Base-by-base conservation (phyloP, 37 sponge, comb jelly and placozoan species). In the Corticium candelabrum region DNA sequence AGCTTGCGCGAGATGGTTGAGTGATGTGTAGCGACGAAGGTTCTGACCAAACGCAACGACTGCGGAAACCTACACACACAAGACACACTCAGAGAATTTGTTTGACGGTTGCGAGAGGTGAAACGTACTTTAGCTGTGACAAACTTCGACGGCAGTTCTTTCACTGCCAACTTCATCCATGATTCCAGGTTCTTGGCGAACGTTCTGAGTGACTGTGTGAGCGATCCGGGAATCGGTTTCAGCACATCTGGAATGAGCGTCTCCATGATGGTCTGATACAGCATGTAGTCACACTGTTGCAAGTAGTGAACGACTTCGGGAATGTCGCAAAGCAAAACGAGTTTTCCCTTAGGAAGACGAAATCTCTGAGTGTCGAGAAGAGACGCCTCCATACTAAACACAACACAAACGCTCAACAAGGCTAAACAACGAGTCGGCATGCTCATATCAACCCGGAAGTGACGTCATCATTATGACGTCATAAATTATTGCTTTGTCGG, bases 1-100 rank as follows among this genome's bases (percentile, higher is more conserved):
- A 7, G 99, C 99, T 43, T 98, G 99, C 36, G 99, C 99, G 50
- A 98, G 85, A 40, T 98, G 99, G 80, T 98, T 98, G 35, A 98
- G 84, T 21, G 99, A 98, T 5, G 99, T 98, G 83, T 98, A 98
- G 40, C 99, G 89, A 41, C 99, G 90, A 40, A 98, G 86, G 30
- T 92, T 94, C 78, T 98, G 99, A 34, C 95, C 91, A 81, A 98
- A 94, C 0, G 99, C 96, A 67, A 89, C 87, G 37, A 94, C 92
- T 33, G 99, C 77, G 21, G 84, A 85, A 36, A 93, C 82, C 91
- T 89, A 83, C 0, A 67, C 1, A 78, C 38, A 36, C 29, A 76
- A 57, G 0, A 30, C 5, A 7, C 73, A 5, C 5, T 11, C 5
- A 5, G 15, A 77, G 57, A 32, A 41, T 7, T 36, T 68, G 57